Base-by-base conservation (phyloP, 2,797 vertebrate genomes). In the Decapterus maruadsi region DNA sequence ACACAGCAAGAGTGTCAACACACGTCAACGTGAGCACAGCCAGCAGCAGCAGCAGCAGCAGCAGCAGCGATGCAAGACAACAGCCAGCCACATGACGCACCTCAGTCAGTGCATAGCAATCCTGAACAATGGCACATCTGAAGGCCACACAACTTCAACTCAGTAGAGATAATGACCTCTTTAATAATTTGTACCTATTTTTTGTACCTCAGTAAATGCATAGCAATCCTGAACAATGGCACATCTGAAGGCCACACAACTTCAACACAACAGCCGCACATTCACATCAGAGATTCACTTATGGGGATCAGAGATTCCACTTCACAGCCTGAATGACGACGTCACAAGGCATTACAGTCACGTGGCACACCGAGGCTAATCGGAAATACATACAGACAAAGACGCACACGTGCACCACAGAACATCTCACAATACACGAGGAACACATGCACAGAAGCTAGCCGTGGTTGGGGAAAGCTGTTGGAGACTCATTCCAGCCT, bases 1-100 rank as follows among this genome's bases (percentile, higher is more conserved):
- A 87, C 88, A 87, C 90, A 92, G 91, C 92, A 86, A 86, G 87
- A 78, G 82, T 91, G 91, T 90, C 91, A 91, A 86, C 87, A 82
- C 84, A 75, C 74, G 80, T 92, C 89, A 91, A 87, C 87, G 82
- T 88, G 80, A 89, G 84, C 84, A 72, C 75, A 68, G 66, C 58
- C 80, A 78, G 82, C 80, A 81, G 66, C 72, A 86, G 82, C 75
- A 81, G 70, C 71, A 79, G 74, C 64, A 61, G 72, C 69, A 46
- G 68, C 61, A 64, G 61, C 72, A 67, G 78, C 68, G 51, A 70
- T 66, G 78, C 82, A 83, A 81, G 82, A 80, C 87, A 87, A 72
- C 89, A 87, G 75, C 80, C 80, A 64, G 12, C 69, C 74, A 82
- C 87, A 86, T 89, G 85, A 91, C 86, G 87, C 90, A 90, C 85